A percentile compares a stretch with the other conserved stretches of the same genome.
phyloP scores from a whole-genome alignment of 2,113 vertebrate genomes.

The Oncorhynchus mykiss region DNA sequence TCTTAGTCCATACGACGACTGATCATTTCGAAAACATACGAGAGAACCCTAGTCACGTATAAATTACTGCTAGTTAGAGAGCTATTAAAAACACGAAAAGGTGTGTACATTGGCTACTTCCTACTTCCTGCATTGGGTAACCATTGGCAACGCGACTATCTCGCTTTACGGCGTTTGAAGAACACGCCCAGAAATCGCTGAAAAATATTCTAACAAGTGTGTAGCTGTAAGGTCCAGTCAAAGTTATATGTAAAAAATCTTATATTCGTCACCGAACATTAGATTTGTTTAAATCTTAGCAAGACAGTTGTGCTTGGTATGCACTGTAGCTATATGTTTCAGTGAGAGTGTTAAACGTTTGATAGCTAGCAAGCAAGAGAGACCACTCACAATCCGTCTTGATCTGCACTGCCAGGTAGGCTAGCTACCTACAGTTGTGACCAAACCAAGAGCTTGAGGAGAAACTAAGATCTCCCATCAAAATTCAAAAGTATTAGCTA shows the following conservation, averaged over 20 bases:
- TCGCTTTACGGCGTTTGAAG: constrained; percentile 65
- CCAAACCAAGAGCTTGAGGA: too few species aligned
- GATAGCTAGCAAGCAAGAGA: too few species aligned
- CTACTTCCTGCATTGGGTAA: constrained; percentile 70
- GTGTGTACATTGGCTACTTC: constrained; percentile 30
- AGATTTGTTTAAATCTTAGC: not conserved
- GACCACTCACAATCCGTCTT: too few species aligned
- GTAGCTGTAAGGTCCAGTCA: not conserved
- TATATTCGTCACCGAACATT: not conserved
- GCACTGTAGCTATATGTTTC: not conserved
- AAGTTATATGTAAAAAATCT: not conserved
- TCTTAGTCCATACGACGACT: not conserved
- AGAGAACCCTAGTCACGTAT: not conserved
- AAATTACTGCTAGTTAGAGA: not conserved
- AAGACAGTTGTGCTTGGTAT: not conserved
- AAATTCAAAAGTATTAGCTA: too few species aligned
- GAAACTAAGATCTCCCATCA: too few species aligned
- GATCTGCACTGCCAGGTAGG: too few species aligned
- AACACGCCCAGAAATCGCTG: constrained; percentile 27
- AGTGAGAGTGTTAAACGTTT: not conserved
- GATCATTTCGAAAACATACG: not conserved
- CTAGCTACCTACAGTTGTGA: too few species aligned
- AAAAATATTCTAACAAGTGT: not conserved
- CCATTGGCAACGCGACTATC: constrained; percentile 59
- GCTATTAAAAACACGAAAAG: constrained; percentile 41